Percentiles rank a stretch among this genome's conserved stretches.
These are phyloP conservation scores for Lepidonotus clava DNA, from an alignment of 2,888 invertebrate genomes.

Conservation along the genomic window DNA sequence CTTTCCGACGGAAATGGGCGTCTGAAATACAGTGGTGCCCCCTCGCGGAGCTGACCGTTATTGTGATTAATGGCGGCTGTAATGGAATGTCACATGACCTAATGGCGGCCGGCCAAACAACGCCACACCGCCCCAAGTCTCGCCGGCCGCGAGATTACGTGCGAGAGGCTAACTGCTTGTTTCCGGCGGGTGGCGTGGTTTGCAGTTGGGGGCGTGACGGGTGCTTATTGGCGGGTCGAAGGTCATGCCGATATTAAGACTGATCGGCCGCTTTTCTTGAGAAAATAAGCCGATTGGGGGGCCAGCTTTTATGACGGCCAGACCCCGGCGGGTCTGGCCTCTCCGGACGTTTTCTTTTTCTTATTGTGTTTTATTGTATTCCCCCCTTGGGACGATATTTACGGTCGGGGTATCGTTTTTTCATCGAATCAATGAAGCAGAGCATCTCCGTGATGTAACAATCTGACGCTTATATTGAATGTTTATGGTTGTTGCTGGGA, in stretches of 20 bases:
- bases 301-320: too few species aligned
- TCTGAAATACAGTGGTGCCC: slow-evolving; percentile 25
- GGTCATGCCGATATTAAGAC: background rate
- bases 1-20: background rate
- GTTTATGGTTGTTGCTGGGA: too few species aligned
- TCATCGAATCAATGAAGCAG: background rate
- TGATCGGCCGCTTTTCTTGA: background rate
- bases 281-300: background rate
- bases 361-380: background rate
- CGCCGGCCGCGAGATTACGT: slow-evolving; percentile 20
- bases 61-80: slow-evolving; percentile 44
- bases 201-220: background rate
- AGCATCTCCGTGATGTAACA: too few species aligned
- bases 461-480: too few species aligned
- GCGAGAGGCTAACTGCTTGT: slow-evolving; percentile 7
- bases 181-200: background rate
- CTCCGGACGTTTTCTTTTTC: background rate
- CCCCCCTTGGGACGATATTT: background rate
- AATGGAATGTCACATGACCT: slow-evolving; percentile 46
- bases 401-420: background rate
- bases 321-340: too few species aligned
- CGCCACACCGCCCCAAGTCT: background rate
- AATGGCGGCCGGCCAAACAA: slow-evolving; percentile 31
- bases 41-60: slow-evolving; percentile 32
- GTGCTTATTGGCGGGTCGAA: slow-evolving; percentile 26